Percentiles rank a stretch among this genome's conserved stretches.
These are phyloP conservation scores for Agrochola macilenta DNA, from an alignment of 2,888 invertebrate genomes.

Conservation along the genomic window DNA sequence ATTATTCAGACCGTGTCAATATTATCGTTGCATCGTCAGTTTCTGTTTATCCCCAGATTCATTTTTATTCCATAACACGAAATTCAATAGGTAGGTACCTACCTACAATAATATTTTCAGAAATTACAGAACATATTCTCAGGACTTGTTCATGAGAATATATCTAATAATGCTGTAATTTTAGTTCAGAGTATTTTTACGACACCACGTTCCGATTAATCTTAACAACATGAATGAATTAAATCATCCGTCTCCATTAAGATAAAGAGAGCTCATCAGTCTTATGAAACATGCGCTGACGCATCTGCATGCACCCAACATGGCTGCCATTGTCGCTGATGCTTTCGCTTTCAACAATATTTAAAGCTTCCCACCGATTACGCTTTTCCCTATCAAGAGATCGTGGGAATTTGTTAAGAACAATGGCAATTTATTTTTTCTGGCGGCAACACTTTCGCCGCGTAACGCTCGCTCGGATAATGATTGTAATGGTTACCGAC, in stretches of 20 bases:
- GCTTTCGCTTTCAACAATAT: constrained; percentile 85
- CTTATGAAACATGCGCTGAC: constrained; percentile 64
- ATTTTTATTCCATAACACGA: no score
- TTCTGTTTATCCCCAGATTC: not conserved
- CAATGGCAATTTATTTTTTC: constrained; percentile 86
- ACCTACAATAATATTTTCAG: no score
- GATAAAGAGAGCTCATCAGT: constrained; percentile 57
- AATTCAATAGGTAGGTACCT: no score
- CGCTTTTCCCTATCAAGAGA: constrained; percentile 88
- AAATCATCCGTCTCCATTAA: constrained; percentile 60
- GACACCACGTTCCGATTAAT: constrained; percentile 5
- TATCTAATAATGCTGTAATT: no score
- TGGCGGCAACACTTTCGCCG: constrained; percentile 85
- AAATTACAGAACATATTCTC: not conserved
- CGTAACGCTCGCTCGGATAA: constrained; percentile 79
- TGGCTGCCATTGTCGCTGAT: constrained; percentile 78
- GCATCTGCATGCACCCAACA: constrained; percentile 65
- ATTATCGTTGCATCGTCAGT: not conserved
- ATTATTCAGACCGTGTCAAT: constrained; percentile 4
- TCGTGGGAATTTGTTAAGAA: constrained; percentile 85
- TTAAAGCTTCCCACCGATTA: constrained; percentile 86
- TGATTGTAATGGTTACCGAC: constrained; percentile 70
- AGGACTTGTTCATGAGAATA: not conserved
- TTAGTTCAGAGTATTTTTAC: not conserved
- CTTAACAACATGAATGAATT: constrained; percentile 38